These are phyloP conservation scores for Nineta flava DNA, from an alignment of 2,888 invertebrate genomes.

Conservation along the genomic window DNA sequence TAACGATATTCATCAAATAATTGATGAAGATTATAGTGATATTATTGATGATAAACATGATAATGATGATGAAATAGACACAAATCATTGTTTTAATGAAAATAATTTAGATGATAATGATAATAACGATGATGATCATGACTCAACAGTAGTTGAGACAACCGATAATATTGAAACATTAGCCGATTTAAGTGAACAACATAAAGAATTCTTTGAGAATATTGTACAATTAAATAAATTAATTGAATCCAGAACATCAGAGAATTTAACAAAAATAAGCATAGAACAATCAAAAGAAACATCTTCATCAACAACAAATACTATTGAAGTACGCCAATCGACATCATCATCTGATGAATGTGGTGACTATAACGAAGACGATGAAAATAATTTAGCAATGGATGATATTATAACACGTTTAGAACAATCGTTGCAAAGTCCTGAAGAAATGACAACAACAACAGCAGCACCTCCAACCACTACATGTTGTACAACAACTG, in stretches of 20 bases:
- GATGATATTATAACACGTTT: constrained; percentile 45
- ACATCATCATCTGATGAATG: constrained; percentile 16
- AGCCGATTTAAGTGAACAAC: constrained; percentile 5
- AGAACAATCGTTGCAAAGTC: constrained; percentile 38
- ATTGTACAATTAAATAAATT: constrained; percentile 8
- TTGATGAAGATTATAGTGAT: background rate
- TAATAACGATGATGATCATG: constrained; percentile 13
- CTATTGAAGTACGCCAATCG: constrained; percentile 13
- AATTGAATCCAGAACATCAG: constrained; percentile 19
- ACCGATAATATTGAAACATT: background rate
- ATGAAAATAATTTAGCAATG: constrained; percentile 28
- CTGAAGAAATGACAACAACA: constrained; percentile 15
- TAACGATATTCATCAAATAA: constrained; percentile 8
- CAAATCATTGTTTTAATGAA: background rate
- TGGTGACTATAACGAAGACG: constrained; percentile 27
- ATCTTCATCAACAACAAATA: background rate
- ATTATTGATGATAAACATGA: constrained; percentile 8
- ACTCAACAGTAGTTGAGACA: constrained; percentile 7
- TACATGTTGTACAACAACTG: constrained; percentile 5
- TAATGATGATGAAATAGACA: constrained; percentile 5
- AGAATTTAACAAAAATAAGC: constrained; percentile 15
- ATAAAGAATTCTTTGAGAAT: constrained; percentile 8
- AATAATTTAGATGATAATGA: constrained; percentile 10
- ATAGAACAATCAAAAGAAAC: constrained; percentile 17
- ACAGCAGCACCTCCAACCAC: too few relatives aligned